phyloP scores from a whole-genome alignment of 2,113 vertebrate species.

The Chaetodon trifascialis region DNA sequence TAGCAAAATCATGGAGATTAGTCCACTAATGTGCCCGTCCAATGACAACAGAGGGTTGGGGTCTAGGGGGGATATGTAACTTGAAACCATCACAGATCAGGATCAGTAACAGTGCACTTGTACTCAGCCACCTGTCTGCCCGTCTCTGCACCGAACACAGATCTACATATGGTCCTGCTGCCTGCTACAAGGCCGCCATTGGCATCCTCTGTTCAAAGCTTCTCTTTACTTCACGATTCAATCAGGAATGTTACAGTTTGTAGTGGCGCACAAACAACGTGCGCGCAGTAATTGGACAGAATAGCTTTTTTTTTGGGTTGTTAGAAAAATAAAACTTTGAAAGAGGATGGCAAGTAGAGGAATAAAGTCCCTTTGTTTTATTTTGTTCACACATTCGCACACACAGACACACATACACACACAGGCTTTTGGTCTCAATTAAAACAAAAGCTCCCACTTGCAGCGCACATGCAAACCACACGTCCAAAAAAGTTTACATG shows the following conservation, averaged over 20 bases:
- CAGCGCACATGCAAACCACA: slow-evolving; percentile 52
- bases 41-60: slow-evolving; percentile 73
- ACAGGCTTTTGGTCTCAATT: slow-evolving; percentile 48
- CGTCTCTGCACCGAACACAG: slow-evolving; percentile 59
- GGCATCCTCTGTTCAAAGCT: slow-evolving; percentile 76
- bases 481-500: slow-evolving; percentile 44
- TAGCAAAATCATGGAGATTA: slow-evolving; percentile 85
- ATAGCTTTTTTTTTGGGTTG: slow-evolving; percentile 78
- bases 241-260: slow-evolving; percentile 73
- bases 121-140: slow-evolving; percentile 23
- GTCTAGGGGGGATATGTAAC: slow-evolving; percentile 71
- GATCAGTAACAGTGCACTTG: slow-evolving; percentile 63
- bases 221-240: slow-evolving; percentile 51
- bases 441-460: slow-evolving; percentile 32
- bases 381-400: slow-evolving; percentile 49
- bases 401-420: slow-evolving; percentile 5
- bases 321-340: slow-evolving; percentile 81
- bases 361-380: slow-evolving; percentile 82
- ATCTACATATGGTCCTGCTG: slow-evolving; percentile 55
- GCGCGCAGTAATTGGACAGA: slow-evolving; percentile 46
- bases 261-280: slow-evolving; percentile 44
- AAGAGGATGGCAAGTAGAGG: slow-evolving; percentile 78
- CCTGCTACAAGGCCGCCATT: slow-evolving; percentile 76
- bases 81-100: slow-evolving; percentile 74
- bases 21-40: slow-evolving; percentile 79